Conservation (phyloP, 2,113 vertebrate genomes). For the Bagarius yarrelli region DNA sequence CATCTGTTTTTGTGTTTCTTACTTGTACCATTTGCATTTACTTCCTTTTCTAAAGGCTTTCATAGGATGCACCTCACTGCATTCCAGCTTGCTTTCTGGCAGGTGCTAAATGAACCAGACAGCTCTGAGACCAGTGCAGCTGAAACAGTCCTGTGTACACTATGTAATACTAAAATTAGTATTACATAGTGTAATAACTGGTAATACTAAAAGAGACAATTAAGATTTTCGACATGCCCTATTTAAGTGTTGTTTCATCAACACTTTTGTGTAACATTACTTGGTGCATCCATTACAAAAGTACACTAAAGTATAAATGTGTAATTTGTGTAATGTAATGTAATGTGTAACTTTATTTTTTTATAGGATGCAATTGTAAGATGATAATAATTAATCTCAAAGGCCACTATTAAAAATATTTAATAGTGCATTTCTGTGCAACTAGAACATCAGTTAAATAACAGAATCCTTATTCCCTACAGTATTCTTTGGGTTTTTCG, state of each 20-base stretch:
- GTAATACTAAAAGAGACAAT: conserved; percentile 1
- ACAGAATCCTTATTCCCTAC: too few species aligned
- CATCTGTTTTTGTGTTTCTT: conserved; percentile 24
- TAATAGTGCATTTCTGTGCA: too few species aligned
- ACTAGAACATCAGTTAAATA: too few species aligned
- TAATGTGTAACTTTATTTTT: too few species aligned
- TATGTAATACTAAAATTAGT: neutral
- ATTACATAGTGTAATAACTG: conserved; percentile 26
- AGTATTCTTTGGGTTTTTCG: too few species aligned
- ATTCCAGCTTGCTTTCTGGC: conserved; percentile 41
- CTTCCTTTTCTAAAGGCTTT: neutral
- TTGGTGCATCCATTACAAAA: neutral
- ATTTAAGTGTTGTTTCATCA: neutral
- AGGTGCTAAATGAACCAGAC: conserved; percentile 27
- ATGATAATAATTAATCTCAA: too few species aligned
- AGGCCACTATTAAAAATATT: too few species aligned
- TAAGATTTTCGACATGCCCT: neutral
- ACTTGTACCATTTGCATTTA: conserved; percentile 11
- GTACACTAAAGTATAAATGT: neutral
- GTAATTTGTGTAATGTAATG: too few species aligned
- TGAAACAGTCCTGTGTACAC: conserved; percentile 37
- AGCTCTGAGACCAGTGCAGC: conserved; percentile 50
- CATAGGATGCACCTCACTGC: conserved; percentile 8
- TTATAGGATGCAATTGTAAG: neutral
- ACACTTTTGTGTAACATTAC: neutral